phyloP scores from a whole-genome alignment of 2,113 vertebrate genomes.

The Corythaixoides concolor region DNA sequence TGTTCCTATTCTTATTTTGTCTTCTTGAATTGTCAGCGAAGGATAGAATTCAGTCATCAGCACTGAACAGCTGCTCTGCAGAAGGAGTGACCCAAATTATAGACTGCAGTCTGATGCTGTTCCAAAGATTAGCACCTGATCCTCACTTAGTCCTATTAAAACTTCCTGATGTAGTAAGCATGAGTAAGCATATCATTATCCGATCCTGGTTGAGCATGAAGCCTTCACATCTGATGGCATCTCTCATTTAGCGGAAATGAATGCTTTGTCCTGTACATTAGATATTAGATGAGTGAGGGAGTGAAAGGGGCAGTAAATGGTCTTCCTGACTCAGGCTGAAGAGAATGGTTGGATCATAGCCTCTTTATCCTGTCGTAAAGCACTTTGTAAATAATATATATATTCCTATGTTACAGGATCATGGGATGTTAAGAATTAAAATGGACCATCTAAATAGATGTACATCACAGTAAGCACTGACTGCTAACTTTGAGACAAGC shows the following conservation, averaged over 20 bases:
- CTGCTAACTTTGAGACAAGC: background rate
- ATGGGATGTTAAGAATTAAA: background rate
- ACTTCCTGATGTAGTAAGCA: constrained; percentile 43
- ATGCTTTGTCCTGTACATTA: background rate
- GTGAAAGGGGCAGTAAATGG: background rate
- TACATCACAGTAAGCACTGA: background rate
- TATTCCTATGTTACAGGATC: background rate
- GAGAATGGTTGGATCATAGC: background rate
- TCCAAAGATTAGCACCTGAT: constrained; percentile 36
- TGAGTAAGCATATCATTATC: constrained; percentile 63
- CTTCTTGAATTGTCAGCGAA: background rate
- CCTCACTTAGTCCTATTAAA: constrained; percentile 9
- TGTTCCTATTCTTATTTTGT: background rate
- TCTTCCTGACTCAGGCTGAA: background rate
- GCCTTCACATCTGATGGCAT: constrained; percentile 40
- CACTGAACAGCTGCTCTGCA: background rate
- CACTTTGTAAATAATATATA: background rate
- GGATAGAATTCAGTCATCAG: background rate
- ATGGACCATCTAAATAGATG: background rate
- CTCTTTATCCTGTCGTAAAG: background rate
- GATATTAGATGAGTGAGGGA: background rate
- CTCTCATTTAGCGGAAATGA: constrained; percentile 12
- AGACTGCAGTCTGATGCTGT: background rate
- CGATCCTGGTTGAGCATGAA: background rate
- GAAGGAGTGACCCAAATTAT: background rate